A percentile compares a stretch with the other conserved stretches of the same genome.
These are phyloP conservation scores for Botia almorhae DNA, from an alignment of 2,797 vertebrate species.

Conservation along the genomic window DNA sequence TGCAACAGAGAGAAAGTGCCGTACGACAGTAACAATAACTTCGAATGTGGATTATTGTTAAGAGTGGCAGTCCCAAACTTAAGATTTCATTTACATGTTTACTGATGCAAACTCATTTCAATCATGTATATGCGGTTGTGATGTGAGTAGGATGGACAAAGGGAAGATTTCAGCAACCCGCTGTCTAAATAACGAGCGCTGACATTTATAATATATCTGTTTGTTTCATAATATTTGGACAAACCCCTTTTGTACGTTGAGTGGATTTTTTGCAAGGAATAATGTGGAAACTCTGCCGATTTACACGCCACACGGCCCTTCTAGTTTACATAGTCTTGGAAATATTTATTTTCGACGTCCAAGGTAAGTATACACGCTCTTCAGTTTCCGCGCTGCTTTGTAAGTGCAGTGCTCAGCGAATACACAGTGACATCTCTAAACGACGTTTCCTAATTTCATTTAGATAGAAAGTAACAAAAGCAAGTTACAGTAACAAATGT, in stretches of 20 bases:
- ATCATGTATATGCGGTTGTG: constrained; percentile 13
- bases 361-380: constrained; percentile 65
- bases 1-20: constrained; percentile 1
- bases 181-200: constrained; percentile 6
- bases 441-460: background rate
- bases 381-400: background rate
- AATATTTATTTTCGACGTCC: constrained; percentile 58
- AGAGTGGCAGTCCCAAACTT: background rate
- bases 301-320: constrained; percentile 62
- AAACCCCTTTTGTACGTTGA: background rate
- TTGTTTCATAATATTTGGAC: background rate
- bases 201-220: constrained; percentile 13
- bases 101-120: constrained; percentile 2
- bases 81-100: constrained; percentile 9
- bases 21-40: constrained; percentile 13
- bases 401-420: background rate
- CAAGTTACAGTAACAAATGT: background rate
- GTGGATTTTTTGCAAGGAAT: constrained; percentile 35
- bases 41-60: constrained; percentile 46
- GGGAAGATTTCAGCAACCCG: constrained; percentile 10
- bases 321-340: constrained; percentile 69
- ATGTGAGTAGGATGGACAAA: constrained; percentile 50
- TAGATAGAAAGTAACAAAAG: background rate
- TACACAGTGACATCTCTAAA: no score
- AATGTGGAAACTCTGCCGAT: constrained; percentile 69